Evolutionary conservation across 2,797 vertebrate species (phyloP).

Genomic region (Cacajao melanocephalus): DNA sequence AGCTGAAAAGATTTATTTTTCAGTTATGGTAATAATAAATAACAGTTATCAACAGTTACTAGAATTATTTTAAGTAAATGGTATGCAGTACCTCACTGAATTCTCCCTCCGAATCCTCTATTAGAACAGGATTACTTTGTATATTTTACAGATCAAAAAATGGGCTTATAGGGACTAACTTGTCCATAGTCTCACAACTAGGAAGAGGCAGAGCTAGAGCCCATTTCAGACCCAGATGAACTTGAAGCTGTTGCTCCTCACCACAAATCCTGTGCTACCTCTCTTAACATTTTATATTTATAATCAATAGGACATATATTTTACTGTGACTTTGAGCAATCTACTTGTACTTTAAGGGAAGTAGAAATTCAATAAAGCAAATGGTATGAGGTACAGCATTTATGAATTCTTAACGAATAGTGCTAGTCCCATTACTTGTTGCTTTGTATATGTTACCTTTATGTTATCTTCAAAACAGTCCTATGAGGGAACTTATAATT

Average conservation of each 20-base stretch:
- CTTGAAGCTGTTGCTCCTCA: background rate
- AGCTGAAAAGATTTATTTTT: constrained; percentile 15
- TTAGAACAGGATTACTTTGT: background rate
- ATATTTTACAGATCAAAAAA: background rate
- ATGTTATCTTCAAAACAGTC: background rate
- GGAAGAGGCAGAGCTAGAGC: background rate
- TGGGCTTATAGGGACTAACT: background rate
- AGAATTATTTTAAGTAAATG: background rate
- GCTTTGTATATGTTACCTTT: background rate
- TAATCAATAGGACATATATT: background rate
- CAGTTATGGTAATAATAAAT: background rate
- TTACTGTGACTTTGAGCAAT: background rate
- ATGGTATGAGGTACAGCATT: background rate
- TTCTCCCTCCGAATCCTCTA: background rate
- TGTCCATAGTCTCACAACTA: background rate
- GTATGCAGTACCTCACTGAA: background rate
- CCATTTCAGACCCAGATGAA: background rate
- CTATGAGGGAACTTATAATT: background rate
- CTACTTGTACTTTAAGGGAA: background rate
- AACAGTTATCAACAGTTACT: background rate
- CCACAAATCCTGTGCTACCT: background rate
- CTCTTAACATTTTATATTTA: background rate
- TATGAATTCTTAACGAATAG: background rate
- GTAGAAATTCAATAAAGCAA: background rate
- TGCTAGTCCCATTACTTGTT: background rate